Base-by-base conservation (phyloP, 2,888 invertebrate species). In the Marasmarcha lunaedactyla region DNA sequence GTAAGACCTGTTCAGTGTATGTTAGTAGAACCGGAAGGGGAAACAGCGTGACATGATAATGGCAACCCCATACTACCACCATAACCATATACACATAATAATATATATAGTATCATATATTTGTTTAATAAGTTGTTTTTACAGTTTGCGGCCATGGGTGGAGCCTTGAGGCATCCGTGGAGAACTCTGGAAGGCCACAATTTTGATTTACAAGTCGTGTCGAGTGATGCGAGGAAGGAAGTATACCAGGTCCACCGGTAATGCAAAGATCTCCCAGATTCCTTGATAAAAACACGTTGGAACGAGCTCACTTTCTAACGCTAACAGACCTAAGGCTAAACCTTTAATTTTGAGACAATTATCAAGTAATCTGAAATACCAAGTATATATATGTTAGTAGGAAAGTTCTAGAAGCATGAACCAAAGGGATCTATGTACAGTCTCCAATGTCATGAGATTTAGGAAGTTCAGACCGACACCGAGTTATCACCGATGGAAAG, bases 101-200 rank as follows among this genome's bases (percentile, higher is more conserved):
- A 65, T 55, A 55, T 52, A 47, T 55, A 61, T 58, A 44, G 45
- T 46, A 50, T 46, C 43, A n/a, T 50, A 39, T 44, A 46, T 47
- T 57, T 70, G 70, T 68, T 72, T n/a, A n/a, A n/a, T n/a, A n/a
- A n/a, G 77, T 77, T 30, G 50, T 52, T 44, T 51, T 58, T 70
- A 70, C 68, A 73, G 77, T 77, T 58, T 70, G 70, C 68, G 73
- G 77, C 77, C 76, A 52, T 51, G 53, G 49, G 53, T 56, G 61
- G 54, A 53, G 49, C 53, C 52, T 48, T 40, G 52, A 59, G 51
- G 56, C 62, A 20, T 20, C 58, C 70, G 83, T 84, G 84, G 84
- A 84, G 84, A 84, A 84, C 84, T 84, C 84, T 76, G 84, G 84
- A 84, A 84, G 81, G 76, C 79, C 79, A 79, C 77, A 64, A 46